Conservation (phyloP, 2,888 invertebrate species). For the Oscheius sp. region DNA sequence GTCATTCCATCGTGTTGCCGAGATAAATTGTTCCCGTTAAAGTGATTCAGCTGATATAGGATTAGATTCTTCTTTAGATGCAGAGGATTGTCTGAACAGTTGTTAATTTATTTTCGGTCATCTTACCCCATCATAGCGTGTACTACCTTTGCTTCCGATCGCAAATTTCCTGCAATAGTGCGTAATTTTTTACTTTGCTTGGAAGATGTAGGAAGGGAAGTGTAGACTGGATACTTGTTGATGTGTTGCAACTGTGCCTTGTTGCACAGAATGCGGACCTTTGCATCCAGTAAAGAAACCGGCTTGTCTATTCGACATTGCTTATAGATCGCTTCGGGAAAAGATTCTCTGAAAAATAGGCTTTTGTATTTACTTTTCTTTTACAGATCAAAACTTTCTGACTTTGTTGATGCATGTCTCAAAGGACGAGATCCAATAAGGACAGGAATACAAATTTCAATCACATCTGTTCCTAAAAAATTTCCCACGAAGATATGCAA, state of each 20-base stretch:
- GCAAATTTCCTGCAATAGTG: conserved; percentile 10
- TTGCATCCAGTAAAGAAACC: conserved; percentile 41
- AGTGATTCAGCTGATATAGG: background rate
- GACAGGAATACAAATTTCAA: conserved; percentile 60
- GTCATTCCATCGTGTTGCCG: conserved; percentile 12
- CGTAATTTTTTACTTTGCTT: conserved; percentile 43
- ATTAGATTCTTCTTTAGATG: background rate
- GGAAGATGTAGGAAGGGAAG: conserved; percentile 59
- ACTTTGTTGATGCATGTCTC: conserved; percentile 16
- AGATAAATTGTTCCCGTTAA: conserved; percentile 9
- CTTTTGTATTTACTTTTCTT: background rate
- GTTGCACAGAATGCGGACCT: conserved; percentile 45
- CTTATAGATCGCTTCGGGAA: conserved; percentile 39
- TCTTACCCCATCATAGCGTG: conserved; percentile 9
- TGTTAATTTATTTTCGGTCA: background rate
- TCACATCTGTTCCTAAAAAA: conserved; percentile 60
- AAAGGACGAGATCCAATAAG: conserved; percentile 57
- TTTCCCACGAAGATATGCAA: too few relatives aligned
- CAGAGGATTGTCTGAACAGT: background rate
- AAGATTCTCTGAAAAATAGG: conserved; percentile 6
- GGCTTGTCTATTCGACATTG: conserved; percentile 46
- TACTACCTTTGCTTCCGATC: conserved; percentile 9
- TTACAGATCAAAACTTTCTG: conserved; percentile 12
- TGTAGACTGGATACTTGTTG: conserved; percentile 61
- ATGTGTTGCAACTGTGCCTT: conserved; percentile 56